These are phyloP conservation scores for Nephrotoma flavescens DNA, from an alignment of 2,888 invertebrate species.

Conservation along the genomic window DNA sequence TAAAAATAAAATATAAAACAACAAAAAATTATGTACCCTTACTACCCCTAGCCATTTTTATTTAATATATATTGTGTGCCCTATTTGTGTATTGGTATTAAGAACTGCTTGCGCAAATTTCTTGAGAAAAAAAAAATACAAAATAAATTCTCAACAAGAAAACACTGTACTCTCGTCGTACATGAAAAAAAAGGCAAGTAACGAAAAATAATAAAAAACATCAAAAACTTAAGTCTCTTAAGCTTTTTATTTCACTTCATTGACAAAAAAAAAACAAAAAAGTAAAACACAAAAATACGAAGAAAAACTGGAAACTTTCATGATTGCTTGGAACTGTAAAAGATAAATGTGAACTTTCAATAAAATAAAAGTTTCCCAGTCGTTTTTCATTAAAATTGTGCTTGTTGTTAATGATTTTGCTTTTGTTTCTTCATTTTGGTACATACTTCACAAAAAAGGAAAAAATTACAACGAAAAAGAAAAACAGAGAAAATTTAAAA, in stretches of 20 bases:
- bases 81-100: not conserved
- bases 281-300: not conserved
- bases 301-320: not conserved
- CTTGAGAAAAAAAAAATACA: not conserved
- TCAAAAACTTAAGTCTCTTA: not conserved
- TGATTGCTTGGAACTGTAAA: not conserved
- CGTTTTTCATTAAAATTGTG: not conserved
- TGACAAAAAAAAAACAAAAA: not conserved
- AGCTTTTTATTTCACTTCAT: conserved; percentile 1
- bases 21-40: not conserved
- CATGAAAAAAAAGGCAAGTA: not conserved
- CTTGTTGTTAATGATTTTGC: not conserved
- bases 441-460: not conserved
- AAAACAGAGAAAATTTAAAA: not conserved
- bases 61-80: not conserved
- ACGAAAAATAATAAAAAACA: not conserved
- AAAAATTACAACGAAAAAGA: not conserved
- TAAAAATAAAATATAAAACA: not conserved
- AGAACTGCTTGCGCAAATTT: not conserved
- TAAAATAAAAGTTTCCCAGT: not conserved
- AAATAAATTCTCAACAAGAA: not conserved
- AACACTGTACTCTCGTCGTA: not conserved
- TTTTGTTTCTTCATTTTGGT: not conserved
- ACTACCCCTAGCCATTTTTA: not conserved
- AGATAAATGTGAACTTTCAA: conserved; percentile 1